A percentile compares a stretch with the other conserved stretches of the same genome.
phyloP scores from a whole-genome alignment of 2,888 invertebrate genomes.

The Dryobotodes eremita region DNA sequence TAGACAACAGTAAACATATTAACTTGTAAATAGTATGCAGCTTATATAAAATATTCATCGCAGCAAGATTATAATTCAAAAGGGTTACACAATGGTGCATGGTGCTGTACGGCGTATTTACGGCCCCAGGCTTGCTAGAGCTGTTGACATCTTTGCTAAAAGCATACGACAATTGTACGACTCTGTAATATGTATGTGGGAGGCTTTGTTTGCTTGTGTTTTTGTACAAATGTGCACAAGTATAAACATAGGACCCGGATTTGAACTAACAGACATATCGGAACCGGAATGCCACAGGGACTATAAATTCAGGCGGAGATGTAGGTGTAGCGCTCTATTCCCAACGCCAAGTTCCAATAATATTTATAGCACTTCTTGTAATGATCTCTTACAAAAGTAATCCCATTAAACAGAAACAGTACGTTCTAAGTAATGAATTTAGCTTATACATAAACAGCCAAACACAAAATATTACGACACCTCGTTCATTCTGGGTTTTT shows the following conservation, averaged over 20 bases:
- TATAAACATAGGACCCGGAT: conserved; percentile 26
- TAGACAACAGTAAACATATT: conserved; percentile 59
- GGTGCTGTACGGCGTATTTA: conserved; percentile 42
- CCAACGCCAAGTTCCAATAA: conserved; percentile 28
- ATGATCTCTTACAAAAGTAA: conserved; percentile 29
- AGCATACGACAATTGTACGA: conserved; percentile 54
- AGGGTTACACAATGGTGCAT: conserved; percentile 57
- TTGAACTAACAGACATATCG: conserved; percentile 25
- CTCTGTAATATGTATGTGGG: conserved; percentile 36
- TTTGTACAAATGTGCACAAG: conserved; percentile 27
- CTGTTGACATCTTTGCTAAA: conserved; percentile 64
- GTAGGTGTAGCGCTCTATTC: conserved; percentile 37
- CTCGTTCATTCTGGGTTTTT: conserved; percentile 28
- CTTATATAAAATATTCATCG: conserved; percentile 62
- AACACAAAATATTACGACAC: conserved; percentile 37
- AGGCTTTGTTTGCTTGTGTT: conserved; percentile 41
- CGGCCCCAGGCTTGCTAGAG: conserved; percentile 51
- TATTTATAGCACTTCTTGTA: conserved; percentile 41
- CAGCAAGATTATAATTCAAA: conserved; percentile 54
- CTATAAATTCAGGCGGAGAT: conserved; percentile 30
- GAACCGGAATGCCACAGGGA: conserved; percentile 37
- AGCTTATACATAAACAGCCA: conserved; percentile 26
- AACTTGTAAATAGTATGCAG: conserved; percentile 61
- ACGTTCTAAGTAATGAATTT: conserved; percentile 30
- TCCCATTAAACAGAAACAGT: conserved; percentile 29